Base-by-base conservation (phyloP, 2,113 vertebrate genomes). In the Aegotheles bennettii region DNA sequence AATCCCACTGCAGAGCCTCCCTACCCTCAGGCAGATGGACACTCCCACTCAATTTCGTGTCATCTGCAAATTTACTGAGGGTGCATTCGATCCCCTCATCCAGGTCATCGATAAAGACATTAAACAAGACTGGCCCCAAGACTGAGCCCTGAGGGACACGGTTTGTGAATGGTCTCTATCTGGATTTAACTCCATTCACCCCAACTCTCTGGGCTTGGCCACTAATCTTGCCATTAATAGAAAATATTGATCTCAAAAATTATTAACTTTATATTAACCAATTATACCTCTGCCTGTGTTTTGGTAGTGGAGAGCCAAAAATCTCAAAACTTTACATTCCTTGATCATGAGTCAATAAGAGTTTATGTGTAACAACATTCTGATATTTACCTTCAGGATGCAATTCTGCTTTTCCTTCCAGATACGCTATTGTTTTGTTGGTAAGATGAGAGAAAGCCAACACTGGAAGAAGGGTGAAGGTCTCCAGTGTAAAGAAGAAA, bases 191-290 rank as follows among this genome's bases (percentile, higher is more conserved):
- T n/a, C n/a, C n/a, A n/a, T n/a, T n/a, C n/a, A n/a, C n/a, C n/a
- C n/a, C n/a, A n/a, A n/a, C n/a, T n/a, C n/a, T n/a, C n/a, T n/a
- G n/a, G n/a, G n/a, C n/a, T n/a, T n/a, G n/a, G n/a, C n/a, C n/a
- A n/a, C n/a, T n/a, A n/a, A n/a, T n/a, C 0, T 53, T 78, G 1
- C 16, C 3, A 3, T 56, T 56, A 69, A 35, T 11, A 42, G 7
- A 10, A 78, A 87, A 48, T 50, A 60, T 6, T 60, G 16, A 33
- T 36, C 7, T 42, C 10, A 47, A 77, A 53, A 90, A 28, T 25
- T 38, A 35, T 48, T 43, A 69, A 60, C 24, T 67, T 70, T 64
- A 56, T 69, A n/a, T 17, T 60, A 29, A 26, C 0, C 5, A 76
- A 0, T 59, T 79, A 38, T 3, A 38, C 3, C 26, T 65, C 10